Percentiles rank a stretch among this genome's conserved stretches.
These are phyloP conservation scores for Accipiter virgatus DNA, from an alignment of 2,113 vertebrate genomes.

Conservation along the genomic window DNA sequence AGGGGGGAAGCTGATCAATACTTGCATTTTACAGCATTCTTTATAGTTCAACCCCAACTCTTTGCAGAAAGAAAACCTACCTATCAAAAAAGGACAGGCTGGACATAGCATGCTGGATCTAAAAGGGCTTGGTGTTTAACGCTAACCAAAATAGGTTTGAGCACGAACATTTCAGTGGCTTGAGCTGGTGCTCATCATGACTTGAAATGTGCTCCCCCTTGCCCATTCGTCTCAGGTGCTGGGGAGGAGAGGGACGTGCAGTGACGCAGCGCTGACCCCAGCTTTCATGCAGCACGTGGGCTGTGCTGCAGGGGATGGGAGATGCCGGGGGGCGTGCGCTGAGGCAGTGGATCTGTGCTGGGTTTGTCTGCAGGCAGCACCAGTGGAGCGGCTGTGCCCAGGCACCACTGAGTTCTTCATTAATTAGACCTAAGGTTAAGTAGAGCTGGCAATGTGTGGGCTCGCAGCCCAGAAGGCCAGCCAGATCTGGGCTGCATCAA, in stretches of 20 bases:
- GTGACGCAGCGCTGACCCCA: not conserved
- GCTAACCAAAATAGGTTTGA: not conserved
- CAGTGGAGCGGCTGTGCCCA: not conserved
- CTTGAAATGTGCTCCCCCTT: not conserved
- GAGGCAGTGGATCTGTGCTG: not conserved
- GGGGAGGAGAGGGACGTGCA: not conserved
- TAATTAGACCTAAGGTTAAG: not conserved
- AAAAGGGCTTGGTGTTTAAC: not conserved
- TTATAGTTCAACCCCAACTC: not conserved
- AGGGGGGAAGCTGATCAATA: not conserved
- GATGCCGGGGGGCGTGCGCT: not conserved
- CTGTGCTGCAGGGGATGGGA: not conserved
- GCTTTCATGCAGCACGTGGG: not conserved
- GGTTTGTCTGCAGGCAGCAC: not conserved
- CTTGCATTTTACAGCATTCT: not conserved
- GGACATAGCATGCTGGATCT: not conserved
- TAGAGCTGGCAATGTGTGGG: not conserved
- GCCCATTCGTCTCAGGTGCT: fast-evolving
- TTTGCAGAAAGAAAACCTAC: not conserved
- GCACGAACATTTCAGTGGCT: not conserved
- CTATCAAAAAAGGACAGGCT: not conserved
- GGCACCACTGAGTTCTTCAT: not conserved
- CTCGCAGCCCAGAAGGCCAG: not conserved
- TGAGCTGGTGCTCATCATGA: not conserved
- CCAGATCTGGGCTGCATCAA: not conserved